Evolutionary conservation across 2,888 invertebrate genomes (phyloP), one percentile per base, ranked within the genome.

Genomic region (Cheilosia urbana): DNA sequence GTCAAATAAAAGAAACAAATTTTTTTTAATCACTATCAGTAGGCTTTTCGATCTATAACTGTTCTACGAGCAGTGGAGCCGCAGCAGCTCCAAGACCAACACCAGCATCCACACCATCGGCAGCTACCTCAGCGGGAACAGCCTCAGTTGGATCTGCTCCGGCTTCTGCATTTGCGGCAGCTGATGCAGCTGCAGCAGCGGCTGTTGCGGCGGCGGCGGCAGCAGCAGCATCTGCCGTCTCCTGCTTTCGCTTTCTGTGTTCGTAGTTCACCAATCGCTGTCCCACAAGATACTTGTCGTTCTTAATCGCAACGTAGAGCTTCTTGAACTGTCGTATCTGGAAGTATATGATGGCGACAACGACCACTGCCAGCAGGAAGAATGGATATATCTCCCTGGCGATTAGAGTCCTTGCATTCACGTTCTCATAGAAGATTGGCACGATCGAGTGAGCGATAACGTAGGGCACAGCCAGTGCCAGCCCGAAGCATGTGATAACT

Each of bases 201-300:
- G 81, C 49, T 79, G 24, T 51, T 21, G 89, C 88, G 73, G 89
- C 84, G 55, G 88, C 79, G 53, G 90, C 89, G 30, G 90, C 68
- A 49, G 84, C 87, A 75, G 90, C 85, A 0, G 90, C 90, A 3
- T 90, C 90, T 72, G 88, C 73, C 63, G 89, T 89, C 63, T 90
- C 89, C 60, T 90, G 89, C 89, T 95, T 96, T 88, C 95, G 94
- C 88, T 95, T 94, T 88, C 96, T 94, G 91, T 97, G 96, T 91
- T 99, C 98, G 93, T 99, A 99, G 93, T 99, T 99, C 34, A 99
- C 99, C 88, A 99, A 94, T 88, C 98, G 94, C 90, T 98, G 97
- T 0, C 99, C 99, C 15, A 99, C 99, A 62, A 99, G 94, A 93
- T 99, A 99, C 93, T 99, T 99, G 93, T 99, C 99, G 93, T 99